Evolutionary conservation across 2,113 vertebrate species (phyloP).

Genomic region (Fulmarus glacialis): DNA sequence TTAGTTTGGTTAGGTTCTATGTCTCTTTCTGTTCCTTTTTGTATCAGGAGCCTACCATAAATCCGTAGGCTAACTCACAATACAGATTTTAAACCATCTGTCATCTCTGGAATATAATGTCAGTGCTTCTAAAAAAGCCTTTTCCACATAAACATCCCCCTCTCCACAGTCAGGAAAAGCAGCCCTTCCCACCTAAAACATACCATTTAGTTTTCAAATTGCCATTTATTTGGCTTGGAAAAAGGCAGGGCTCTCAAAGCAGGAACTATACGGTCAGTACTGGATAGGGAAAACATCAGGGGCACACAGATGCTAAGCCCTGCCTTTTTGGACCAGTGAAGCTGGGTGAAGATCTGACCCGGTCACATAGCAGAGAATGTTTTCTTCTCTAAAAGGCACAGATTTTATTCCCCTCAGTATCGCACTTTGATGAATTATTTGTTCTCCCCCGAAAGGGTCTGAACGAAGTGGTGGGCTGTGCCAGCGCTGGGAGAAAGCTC

Average conservation of each 20-base stretch:
- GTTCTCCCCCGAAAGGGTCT: not conserved
- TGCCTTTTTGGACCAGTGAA: not conserved
- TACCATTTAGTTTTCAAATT: not conserved
- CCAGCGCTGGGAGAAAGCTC: not conserved
- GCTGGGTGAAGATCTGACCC: not conserved
- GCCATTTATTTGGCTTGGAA: not conserved
- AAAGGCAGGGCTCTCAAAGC: not conserved
- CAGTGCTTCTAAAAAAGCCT: constrained; percentile 16
- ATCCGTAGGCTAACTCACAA: constrained; percentile 27
- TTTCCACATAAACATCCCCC: not conserved
- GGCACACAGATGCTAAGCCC: not conserved
- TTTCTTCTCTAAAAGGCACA: not conserved
- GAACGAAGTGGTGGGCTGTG: not conserved
- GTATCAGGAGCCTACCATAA: not conserved
- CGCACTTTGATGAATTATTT: not conserved
- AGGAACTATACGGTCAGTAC: accelerated
- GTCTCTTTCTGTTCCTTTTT: not conserved
- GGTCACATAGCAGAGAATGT: not conserved
- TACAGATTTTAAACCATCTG: constrained; percentile 47
- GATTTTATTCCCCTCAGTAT: not conserved
- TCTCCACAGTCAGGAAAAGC: not conserved
- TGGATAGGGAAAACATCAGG: not conserved
- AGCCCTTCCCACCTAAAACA: constrained; percentile 1
- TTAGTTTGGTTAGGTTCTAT: not conserved
- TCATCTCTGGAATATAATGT: constrained; percentile 23